Evolutionary conservation across 1,140 invertebrate genomes (phyloP).

Genomic region (Calycopis cecrops): DNA sequence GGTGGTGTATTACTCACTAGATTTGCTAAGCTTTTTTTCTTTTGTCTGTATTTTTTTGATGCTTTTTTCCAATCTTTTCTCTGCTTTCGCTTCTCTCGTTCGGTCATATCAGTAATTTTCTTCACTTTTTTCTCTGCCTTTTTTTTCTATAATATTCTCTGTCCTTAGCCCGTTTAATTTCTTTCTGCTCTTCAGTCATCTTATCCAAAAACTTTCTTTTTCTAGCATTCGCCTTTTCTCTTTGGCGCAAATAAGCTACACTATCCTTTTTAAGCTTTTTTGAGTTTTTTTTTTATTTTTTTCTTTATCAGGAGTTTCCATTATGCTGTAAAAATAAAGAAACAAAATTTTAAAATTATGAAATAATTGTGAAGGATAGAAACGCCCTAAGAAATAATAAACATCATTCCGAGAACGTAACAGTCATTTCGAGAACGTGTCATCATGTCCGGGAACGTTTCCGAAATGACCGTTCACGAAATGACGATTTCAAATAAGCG

Average conservation of each 20-base stretch:
- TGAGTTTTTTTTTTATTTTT: conserved; percentile 13
- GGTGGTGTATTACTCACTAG: conserved; percentile 15
- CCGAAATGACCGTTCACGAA: too few relatives aligned
- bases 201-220: conserved; percentile 15
- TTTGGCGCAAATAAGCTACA: conserved; percentile 10
- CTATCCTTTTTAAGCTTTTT: conserved; percentile 19
- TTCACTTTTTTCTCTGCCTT: conserved; percentile 16
- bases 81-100: conserved; percentile 18
- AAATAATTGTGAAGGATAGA: conserved; percentile 6
- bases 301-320: conserved; percentile 11
- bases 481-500: conserved; percentile 18
- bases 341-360: conserved; percentile 13
- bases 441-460: conserved; percentile 17
- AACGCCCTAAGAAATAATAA: conserved; percentile 8
- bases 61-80: conserved; percentile 17
- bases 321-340: conserved; percentile 9
- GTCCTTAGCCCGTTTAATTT: conserved; percentile 15
- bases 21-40: conserved; percentile 13
- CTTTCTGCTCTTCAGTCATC: conserved; percentile 15
- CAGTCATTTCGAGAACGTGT: conserved; percentile 14
- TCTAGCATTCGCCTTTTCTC: conserved; percentile 11
- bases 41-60: conserved; percentile 19
- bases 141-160: conserved; percentile 18
- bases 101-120: conserved; percentile 13
- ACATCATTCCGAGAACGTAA: conserved; percentile 18